Conservation (phyloP, 2,888 invertebrate species). For the Rhingia campestris region DNA sequence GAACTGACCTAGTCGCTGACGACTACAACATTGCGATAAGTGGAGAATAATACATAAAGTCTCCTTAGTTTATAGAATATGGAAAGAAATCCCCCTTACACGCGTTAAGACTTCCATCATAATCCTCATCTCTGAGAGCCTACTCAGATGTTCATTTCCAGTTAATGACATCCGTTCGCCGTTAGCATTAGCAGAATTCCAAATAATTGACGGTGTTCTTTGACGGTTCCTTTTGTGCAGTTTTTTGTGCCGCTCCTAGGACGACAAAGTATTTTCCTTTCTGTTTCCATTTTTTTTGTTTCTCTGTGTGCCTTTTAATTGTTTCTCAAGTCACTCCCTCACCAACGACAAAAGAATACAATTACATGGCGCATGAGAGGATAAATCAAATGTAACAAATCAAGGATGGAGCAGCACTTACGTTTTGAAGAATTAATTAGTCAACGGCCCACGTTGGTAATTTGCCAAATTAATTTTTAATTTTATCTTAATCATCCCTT, state of each 20-base stretch:
- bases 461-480: constrained; percentile 51
- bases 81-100: not conserved
- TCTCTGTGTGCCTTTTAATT: constrained; percentile 33
- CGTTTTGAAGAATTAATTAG: constrained; percentile 44
- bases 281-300: not conserved
- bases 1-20: constrained; percentile 17
- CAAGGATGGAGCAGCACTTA: constrained; percentile 24
- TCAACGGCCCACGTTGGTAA: constrained; percentile 8
- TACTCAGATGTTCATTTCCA: constrained; percentile 52
- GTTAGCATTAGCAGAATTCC: constrained; percentile 49
- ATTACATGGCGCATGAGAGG: constrained; percentile 26
- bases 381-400: constrained; percentile 25
- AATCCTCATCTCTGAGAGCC: constrained; percentile 40
- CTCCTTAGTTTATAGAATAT: not conserved
- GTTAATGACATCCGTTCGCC: constrained; percentile 61
- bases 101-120: constrained; percentile 53
- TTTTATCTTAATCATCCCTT: constrained; percentile 32
- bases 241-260: not conserved
- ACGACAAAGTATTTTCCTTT: too few species aligned
- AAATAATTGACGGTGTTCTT: constrained; percentile 50
- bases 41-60: constrained; percentile 15
- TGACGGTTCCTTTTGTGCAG: not conserved
- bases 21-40: constrained; percentile 33
- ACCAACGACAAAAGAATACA: not conserved
- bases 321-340: constrained; percentile 20